Conservation (phyloP, 2,888 invertebrate genomes). For the Steinernema carpocapsae region DNA sequence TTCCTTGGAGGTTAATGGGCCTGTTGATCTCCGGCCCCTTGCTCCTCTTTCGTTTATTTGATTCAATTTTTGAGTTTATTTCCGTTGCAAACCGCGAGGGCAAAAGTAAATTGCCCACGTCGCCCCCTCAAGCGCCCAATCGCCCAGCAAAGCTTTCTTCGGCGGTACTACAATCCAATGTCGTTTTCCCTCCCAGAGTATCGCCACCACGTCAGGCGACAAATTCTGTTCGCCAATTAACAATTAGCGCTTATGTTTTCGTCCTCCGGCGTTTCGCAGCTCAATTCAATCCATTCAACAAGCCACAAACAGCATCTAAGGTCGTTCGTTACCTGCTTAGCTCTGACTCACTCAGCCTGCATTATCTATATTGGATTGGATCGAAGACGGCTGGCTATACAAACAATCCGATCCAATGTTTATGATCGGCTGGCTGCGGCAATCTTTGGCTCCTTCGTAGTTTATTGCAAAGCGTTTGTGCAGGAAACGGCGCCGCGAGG, state of each 20-base stretch:
- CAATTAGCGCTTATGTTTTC: slow-evolving; percentile 29
- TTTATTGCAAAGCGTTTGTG: neutral
- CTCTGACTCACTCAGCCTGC: neutral
- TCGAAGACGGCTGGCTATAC: too few relatives aligned
- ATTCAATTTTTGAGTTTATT: slow-evolving; percentile 31
- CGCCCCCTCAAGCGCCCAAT: slow-evolving; percentile 30
- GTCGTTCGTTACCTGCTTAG: neutral
- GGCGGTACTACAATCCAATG: neutral
- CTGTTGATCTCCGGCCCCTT: too few relatives aligned
- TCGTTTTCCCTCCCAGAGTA: neutral
- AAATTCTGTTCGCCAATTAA: slow-evolving; percentile 7
- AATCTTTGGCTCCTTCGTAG: neutral
- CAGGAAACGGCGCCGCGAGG: slow-evolving; percentile 2
- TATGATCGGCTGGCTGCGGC: neutral
- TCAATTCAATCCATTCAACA: neutral
- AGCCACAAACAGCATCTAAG: neutral
- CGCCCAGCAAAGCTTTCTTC: neutral
- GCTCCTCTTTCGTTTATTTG: neutral
- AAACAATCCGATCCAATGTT: neutral
- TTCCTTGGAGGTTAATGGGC: too few relatives aligned
- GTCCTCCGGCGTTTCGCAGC: neutral
- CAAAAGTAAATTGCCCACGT: slow-evolving; percentile 31
- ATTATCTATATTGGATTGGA: too few relatives aligned
- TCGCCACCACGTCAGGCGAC: neutral
- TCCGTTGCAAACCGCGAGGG: slow-evolving; percentile 26